A percentile compares a stretch with the other conserved stretches of the same genome.
Conservation (phyloP, 2,888 invertebrate species). For the Danaus chrysippus region DNA sequence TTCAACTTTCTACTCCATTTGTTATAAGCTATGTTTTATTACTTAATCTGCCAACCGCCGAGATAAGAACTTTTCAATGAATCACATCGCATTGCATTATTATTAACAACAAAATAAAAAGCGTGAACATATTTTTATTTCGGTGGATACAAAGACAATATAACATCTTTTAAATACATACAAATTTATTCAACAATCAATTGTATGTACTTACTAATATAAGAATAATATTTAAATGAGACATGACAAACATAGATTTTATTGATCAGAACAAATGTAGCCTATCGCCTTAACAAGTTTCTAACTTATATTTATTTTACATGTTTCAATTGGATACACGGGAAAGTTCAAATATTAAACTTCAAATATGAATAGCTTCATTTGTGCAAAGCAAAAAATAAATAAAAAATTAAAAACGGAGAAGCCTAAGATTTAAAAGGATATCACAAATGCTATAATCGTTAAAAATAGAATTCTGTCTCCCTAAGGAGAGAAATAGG, state of each 20-base stretch:
- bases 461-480: constrained; percentile 15
- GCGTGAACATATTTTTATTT: neutral
- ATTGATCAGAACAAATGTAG: constrained; percentile 16
- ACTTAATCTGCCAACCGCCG: neutral
- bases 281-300: constrained; percentile 31
- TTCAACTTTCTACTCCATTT: constrained; percentile 16
- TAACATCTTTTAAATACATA: neutral
- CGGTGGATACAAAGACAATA: too few species aligned
- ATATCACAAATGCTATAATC: neutral
- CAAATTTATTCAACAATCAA: neutral
- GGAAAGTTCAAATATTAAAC: constrained; percentile 69
- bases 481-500: constrained; percentile 33
- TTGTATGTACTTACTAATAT: neutral
- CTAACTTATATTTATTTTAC: constrained; percentile 52
- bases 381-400: constrained; percentile 21
- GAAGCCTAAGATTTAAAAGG: neutral
- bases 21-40: constrained; percentile 1
- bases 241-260: neutral
- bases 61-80: neutral
- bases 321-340: constrained; percentile 68
- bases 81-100: neutral
- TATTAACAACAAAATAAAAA: neutral
- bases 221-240: neutral
- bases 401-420: too few species aligned
- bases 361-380: constrained; percentile 56